phyloP scores from a whole-genome alignment of 2,888 invertebrate genomes.

The Macropis europaea region DNA sequence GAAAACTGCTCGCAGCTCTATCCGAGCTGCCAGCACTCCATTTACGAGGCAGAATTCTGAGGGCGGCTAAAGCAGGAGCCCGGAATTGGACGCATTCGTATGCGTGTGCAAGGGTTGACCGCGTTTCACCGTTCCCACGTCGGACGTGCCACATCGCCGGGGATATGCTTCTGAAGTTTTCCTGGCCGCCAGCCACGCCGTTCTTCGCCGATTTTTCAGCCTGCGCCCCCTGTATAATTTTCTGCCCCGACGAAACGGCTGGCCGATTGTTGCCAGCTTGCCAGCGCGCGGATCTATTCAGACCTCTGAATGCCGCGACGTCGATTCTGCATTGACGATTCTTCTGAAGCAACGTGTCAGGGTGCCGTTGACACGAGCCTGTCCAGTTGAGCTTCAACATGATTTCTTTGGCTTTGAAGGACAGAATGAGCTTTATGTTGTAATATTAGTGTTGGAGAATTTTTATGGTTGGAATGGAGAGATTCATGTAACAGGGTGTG shows the following conservation, averaged over 20 bases:
- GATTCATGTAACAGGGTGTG: too few relatives aligned
- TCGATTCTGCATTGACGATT: constrained; percentile 36
- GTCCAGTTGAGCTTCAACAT: too few relatives aligned
- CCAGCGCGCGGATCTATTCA: background rate
- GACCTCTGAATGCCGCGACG: too few relatives aligned
- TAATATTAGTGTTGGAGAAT: too few relatives aligned
- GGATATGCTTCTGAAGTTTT: constrained; percentile 46
- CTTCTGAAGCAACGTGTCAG: too few relatives aligned
- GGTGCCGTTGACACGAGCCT: too few relatives aligned
- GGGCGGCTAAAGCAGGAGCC: background rate
- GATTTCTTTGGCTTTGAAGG: too few relatives aligned
- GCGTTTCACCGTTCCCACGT: constrained; percentile 43
- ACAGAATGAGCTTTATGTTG: too few relatives aligned
- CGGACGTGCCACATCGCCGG: constrained; percentile 45
- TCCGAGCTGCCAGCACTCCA: constrained; percentile 79
- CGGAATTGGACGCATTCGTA: constrained; percentile 32
- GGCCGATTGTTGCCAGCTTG: constrained; percentile 30
- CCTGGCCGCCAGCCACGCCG: constrained; percentile 64
- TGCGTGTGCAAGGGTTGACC: constrained; percentile 32
- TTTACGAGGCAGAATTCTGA: constrained; percentile 71
- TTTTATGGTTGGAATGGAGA: too few relatives aligned
- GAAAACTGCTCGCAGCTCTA: constrained; percentile 80
- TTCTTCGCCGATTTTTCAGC: constrained; percentile 44
- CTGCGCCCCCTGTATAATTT: constrained; percentile 12
- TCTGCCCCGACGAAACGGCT: constrained; percentile 19